Evolutionary conservation across 2,888 invertebrate genomes (phyloP), one percentile per base, ranked within the genome.

Genomic region (Sussaba pulchella): DNA sequence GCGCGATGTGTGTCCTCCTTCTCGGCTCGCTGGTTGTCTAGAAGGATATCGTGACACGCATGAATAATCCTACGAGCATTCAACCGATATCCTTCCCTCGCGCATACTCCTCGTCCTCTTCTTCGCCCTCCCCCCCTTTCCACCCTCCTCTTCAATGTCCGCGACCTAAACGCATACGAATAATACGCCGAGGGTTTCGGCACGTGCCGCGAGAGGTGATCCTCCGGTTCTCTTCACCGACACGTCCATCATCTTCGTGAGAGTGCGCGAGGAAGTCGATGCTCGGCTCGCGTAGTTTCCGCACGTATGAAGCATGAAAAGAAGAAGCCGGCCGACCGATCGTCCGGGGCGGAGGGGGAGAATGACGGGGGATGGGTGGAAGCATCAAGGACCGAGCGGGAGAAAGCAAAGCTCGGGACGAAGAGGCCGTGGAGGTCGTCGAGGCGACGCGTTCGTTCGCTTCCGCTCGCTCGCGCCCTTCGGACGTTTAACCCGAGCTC

Each of bases 61-160:
- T 81, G 72, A 81, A 81, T 76, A 76, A 80, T 80, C 72, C 72
- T 63, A 1, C 39, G 67, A 80, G 80, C 80, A 75, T 80, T 80
- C 80, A 80, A 80, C 76, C 76, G 76, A 67, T 67, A n/a, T n/a
- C n/a, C n/a, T n/a, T n/a, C n/a, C 71, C 45, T 17, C 45, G 63
- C 41, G 52, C 54, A 31, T 47, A 61, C 17, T 17, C 66, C 63
- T 36, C 70, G 17, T 57, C 8, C 36, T 57, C 14, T 26, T 24
- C 19, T 3, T 24, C 50, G 9, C 59, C 9, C 9, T 24, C n/a
- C 12, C 19, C 36, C 17, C 19, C 2, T 21, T 12, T 19, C 17
- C 39, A 9, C 36, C 26, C 14, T 17, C 21, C 26, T 21, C 6
- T 5, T 17, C n/a, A 14, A 43, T 67, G 24, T 72, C 67, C 50